These are phyloP conservation scores for Misgurnus mizolepis DNA, from an alignment of 2,113 vertebrate genomes.

Conservation along the genomic window DNA sequence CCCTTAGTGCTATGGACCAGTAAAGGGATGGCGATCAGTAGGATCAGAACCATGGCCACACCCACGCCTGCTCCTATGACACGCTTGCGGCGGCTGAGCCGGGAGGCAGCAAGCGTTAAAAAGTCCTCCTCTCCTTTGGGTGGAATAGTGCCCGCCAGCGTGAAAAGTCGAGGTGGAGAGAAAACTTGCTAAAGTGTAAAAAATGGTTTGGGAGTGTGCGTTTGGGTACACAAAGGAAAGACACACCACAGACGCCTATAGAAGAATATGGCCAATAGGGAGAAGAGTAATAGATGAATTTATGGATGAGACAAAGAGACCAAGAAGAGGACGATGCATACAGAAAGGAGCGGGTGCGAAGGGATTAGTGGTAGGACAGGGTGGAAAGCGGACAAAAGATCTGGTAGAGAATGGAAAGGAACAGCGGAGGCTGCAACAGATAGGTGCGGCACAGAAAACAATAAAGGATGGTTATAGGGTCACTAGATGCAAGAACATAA, in stretches of 20 bases:
- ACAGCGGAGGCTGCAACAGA: constrained; percentile 50
- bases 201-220: constrained; percentile 24
- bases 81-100: constrained; percentile 89
- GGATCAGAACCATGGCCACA: constrained; percentile 93
- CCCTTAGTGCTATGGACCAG: constrained; percentile 90
- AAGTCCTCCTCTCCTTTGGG: constrained; percentile 92
- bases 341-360: constrained; percentile 43
- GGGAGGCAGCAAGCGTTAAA: constrained; percentile 91
- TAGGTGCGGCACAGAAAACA: constrained; percentile 43
- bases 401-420: constrained; percentile 48
- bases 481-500: constrained; percentile 12
- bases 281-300: constrained; percentile 49
- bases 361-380: constrained; percentile 26
- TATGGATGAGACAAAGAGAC: constrained; percentile 52
- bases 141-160: constrained; percentile 84
- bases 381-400: constrained; percentile 32
- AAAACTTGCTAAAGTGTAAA: constrained; percentile 53
- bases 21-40: constrained; percentile 92
- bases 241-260: constrained; percentile 37
- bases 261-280: constrained; percentile 34
- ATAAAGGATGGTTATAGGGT: constrained; percentile 24
- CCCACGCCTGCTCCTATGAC: constrained; percentile 90
- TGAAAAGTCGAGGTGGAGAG: constrained; percentile 60
- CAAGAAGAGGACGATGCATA: constrained; percentile 47
- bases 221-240: constrained; percentile 30